Conservation (phyloP, 2,113 vertebrate genomes). For the Solea senegalensis region DNA sequence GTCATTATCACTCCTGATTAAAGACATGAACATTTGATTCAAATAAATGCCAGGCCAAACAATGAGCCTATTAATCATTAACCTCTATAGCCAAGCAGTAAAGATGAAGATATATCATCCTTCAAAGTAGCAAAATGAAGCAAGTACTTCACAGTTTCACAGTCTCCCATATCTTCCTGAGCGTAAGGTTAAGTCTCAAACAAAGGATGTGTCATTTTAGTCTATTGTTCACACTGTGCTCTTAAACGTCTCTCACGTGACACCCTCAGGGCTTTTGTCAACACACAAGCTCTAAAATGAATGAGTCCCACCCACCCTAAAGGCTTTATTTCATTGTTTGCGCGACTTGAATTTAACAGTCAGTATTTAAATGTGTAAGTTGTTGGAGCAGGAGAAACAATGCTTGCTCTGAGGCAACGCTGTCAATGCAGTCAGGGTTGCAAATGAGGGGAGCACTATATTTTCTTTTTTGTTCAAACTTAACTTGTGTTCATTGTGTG, state of each 20-base stretch:
- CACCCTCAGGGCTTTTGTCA: conserved; percentile 46
- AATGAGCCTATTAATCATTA: conserved; percentile 41
- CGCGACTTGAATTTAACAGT: conserved; percentile 40
- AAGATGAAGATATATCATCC: neutral
- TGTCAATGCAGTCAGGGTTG: neutral
- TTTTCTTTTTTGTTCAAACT: too few relatives aligned
- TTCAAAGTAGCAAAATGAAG: conserved; percentile 4
- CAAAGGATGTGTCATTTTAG: conserved; percentile 38
- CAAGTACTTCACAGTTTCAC: neutral
- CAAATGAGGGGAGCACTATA: too few relatives aligned
- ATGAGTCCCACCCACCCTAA: conserved; percentile 30
- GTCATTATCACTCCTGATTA: conserved; percentile 32
- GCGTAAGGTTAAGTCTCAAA: conserved; percentile 38
- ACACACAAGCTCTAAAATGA: conserved; percentile 54
- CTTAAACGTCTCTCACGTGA: conserved; percentile 27
- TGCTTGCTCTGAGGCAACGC: neutral
- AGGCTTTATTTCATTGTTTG: conserved; percentile 54
- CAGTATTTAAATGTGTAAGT: conserved; percentile 29
- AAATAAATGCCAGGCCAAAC: conserved; percentile 29
- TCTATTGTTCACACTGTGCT: conserved; percentile 20
- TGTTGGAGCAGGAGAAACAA: conserved; percentile 19
- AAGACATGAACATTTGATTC: conserved; percentile 43
- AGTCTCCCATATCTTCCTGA: neutral
- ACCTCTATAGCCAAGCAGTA: neutral
- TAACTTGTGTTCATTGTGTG: too few relatives aligned